Evolutionary conservation across 2,113 vertebrate genomes (phyloP), one percentile per base, ranked within the genome.

Genomic region (Protobothrops flavoviridis): DNA sequence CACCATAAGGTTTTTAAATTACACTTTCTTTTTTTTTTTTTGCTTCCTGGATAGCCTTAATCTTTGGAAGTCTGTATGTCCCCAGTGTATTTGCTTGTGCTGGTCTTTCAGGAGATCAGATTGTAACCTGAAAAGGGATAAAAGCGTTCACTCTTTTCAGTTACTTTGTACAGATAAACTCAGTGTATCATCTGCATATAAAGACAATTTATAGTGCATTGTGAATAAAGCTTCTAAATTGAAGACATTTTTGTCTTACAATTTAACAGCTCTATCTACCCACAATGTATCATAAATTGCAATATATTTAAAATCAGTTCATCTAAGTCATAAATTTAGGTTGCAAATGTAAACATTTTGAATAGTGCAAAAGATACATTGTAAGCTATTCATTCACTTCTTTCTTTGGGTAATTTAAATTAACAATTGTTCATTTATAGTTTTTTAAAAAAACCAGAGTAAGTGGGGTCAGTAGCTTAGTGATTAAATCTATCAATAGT

Each of bases 371-470:
- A 57, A 91, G 88, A 94, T 95, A 92, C 91, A 93, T 93, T 61
- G n/a, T 90, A 91, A 96, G 21, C 45, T 95, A 94, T 92, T 92
- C 17, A 93, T 39, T 87, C 26, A 91, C 1, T 10, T 43, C 93
- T 95, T 94, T 64, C 33, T 64, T 93, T 15, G n/a, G 92, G 93
- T 74, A 86, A 74, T 93, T 56, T 24, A 81, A 93, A 90, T 94
- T 95, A 94, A 93, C 45, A 11, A 86, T 96, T 95, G 94, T 91
- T 94, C 57, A 59, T 89, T 81, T 93, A 88, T 93, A 91, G 91
- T 89, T 91, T 50, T 50, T 50, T 50, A 50, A 17, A 0, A 1
- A 15, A 6, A 39, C 17, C 91, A 8, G n/a, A 90, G 81, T 92
- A 94, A 94, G 88, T 0, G 0, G 0, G 39, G 91, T 48, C 88